phyloP scores from a whole-genome alignment of 2,113 vertebrate genomes.

The Catharus fuscescens region DNA sequence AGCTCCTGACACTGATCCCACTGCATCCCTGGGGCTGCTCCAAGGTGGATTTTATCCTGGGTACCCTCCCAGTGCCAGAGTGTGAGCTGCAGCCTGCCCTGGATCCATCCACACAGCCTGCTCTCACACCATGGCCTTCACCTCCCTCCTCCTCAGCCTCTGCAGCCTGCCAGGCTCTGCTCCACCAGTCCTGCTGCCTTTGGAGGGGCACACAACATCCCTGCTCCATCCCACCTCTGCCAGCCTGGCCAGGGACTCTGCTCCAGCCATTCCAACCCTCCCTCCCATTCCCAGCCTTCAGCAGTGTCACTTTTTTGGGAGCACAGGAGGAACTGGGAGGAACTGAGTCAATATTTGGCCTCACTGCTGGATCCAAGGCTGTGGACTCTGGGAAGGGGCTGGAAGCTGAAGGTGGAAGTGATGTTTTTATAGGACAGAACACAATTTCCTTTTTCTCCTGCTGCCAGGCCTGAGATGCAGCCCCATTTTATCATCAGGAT shows the following conservation, averaged over 20 bases:
- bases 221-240: background rate
- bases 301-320: background rate
- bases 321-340: background rate
- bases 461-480: background rate
- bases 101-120: background rate
- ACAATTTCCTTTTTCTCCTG: background rate
- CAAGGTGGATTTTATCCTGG: background rate
- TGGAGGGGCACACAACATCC: rapidly evolving
- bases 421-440: background rate
- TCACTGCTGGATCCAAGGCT: background rate
- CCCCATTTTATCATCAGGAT: background rate
- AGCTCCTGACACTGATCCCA: background rate
- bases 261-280: background rate
- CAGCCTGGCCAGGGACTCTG: background rate
- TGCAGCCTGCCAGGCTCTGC: background rate
- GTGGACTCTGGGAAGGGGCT: background rate
- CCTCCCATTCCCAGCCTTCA: background rate
- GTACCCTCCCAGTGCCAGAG: background rate
- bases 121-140: rapidly evolving
- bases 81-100: rapidly evolving
- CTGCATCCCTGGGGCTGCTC: background rate
- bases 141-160: background rate
- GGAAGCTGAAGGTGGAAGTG: background rate
- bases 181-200: rapidly evolving
- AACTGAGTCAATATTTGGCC: background rate